Base-by-base conservation (phyloP, 2,797 vertebrate genomes). In the Loriculus beryllinus region DNA sequence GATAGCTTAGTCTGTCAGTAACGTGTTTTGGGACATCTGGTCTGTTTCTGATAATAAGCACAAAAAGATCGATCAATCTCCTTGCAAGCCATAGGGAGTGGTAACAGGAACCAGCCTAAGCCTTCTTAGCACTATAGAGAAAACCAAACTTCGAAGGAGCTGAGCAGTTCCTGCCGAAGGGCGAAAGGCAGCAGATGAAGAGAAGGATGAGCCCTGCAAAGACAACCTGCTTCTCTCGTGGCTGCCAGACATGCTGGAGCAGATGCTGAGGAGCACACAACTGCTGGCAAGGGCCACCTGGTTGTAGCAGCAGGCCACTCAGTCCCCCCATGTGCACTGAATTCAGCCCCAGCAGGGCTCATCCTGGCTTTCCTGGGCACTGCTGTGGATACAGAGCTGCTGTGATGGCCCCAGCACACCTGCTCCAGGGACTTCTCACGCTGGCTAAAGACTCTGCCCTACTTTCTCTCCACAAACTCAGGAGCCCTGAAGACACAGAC, bases 251-350 rank as follows among this genome's bases (percentile, higher is more conserved):
- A 64, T 6, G 4, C 22, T 11, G 22, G 40, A 65, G n/a, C 67
- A 84, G 62, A 76, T 13, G 42, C 59, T 14, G 29, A 77, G 63
- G 42, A 88, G 42, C 45, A 42, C 28, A 64, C 0, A 0, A 7
- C 56, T 62, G 67, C 47, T 35, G 43, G 25, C 52, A 67, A 76
- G 39, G 49, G 49, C 48, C 72, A 33, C 59, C 12, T 7, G 23
- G 3, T 11, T 45, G 40, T 21, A 45, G 45, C 33, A 63, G 10
- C 3, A 51, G 26, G 21, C 75, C 52, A 6, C 59, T 62, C 7
- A 1, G 4, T 60, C 57, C 48, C 33, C 37, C 19, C 33, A 7
- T 0, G 0, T 7, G n/a, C 54, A 21, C 31, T 3, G 12, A 77
- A 37, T 35, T 35, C 28, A 37, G 54, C 17, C 54, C 37, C 59